phyloP scores from a whole-genome alignment of 2,888 invertebrate genomes.

The Drosophila diplacantha region DNA sequence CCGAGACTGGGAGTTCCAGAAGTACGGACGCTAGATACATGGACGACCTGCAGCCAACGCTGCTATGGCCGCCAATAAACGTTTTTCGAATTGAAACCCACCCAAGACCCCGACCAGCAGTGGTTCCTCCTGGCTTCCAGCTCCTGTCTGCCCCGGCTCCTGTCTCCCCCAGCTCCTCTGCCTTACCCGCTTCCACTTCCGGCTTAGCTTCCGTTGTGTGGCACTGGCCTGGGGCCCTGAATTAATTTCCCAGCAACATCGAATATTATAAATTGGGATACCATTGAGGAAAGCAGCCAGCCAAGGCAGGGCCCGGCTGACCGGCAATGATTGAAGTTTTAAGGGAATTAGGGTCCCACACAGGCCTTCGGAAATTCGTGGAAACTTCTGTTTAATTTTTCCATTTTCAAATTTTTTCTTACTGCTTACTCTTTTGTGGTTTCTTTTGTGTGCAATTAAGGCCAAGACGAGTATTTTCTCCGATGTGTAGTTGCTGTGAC shows the following conservation, averaged over 20 bases:
- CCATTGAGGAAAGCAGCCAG: not conserved
- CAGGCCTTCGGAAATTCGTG: slow-evolving; percentile 2
- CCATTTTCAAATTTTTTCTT: not conserved
- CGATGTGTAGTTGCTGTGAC: not conserved
- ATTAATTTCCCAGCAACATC: slow-evolving; percentile 13
- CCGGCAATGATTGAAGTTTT: slow-evolving; percentile 11
- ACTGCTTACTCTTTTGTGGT: not conserved
- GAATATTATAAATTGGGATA: slow-evolving; percentile 13
- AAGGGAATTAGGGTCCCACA: slow-evolving; percentile 5
- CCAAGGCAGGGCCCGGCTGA: not conserved
- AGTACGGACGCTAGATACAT: slow-evolving; percentile 82
- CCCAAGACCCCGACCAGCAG: not conserved
- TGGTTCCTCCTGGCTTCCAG: slow-evolving; percentile 3
- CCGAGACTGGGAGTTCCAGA: slow-evolving; percentile 99
- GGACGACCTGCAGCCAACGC: not conserved
- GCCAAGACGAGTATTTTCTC: not conserved
- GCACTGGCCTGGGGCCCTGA: slow-evolving; percentile 7
- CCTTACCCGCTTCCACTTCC: not conserved
- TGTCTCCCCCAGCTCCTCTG: not conserved
- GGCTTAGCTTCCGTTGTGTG: slow-evolving; percentile 8
- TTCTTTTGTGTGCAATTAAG: slow-evolving; percentile 11
- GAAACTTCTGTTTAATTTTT: slow-evolving; percentile 10
- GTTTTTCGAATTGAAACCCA: not conserved
- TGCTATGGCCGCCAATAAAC: slow-evolving; percentile 4
- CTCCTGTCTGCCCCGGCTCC: not conserved